phyloP scores from a whole-genome alignment of 2,888 invertebrate species.

The Bimastos eiseni region DNA sequence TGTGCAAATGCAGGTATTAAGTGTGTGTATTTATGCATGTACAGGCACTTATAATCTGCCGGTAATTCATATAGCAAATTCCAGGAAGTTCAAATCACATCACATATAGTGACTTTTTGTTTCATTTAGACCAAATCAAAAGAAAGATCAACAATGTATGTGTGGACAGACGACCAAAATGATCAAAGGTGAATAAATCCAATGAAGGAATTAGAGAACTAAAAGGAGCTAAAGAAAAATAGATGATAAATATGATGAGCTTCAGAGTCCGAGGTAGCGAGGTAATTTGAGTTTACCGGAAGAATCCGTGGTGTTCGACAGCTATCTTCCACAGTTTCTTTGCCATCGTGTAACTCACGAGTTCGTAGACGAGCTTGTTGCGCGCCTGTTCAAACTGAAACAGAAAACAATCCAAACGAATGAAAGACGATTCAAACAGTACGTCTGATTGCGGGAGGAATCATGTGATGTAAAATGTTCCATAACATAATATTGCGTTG shows the following conservation, averaged over 20 bases:
- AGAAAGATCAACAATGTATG: too few relatives aligned
- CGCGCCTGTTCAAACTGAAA: not conserved
- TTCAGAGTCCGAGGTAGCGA: not conserved
- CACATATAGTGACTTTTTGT: not conserved
- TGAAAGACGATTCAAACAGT: not conserved
- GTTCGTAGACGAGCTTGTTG: conserved; percentile 80
- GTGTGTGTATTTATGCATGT: not conserved
- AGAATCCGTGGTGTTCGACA: conserved; percentile 99
- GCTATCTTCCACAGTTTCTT: conserved; percentile 98
- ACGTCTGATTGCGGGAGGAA: too few relatives aligned
- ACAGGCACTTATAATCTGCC: not conserved
- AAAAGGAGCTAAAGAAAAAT: too few relatives aligned
- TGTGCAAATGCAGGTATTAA: too few relatives aligned
- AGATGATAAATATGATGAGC: too few relatives aligned
- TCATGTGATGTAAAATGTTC: too few relatives aligned
- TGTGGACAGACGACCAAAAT: too few relatives aligned
- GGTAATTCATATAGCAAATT: not conserved
- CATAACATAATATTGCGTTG: too few relatives aligned
- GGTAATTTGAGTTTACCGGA: conserved; percentile 67
- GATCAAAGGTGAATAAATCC: too few relatives aligned
- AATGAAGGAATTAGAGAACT: too few relatives aligned
- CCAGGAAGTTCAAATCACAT: not conserved
- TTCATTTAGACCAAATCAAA: not conserved
- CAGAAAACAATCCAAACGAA: not conserved
- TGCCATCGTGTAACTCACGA: conserved; percentile 89